Percentiles rank a stretch among this genome's conserved stretches.
Evolutionary conservation across 1,140 invertebrate species (phyloP).

Genomic region (Paraescarpia echinospica): DNA sequence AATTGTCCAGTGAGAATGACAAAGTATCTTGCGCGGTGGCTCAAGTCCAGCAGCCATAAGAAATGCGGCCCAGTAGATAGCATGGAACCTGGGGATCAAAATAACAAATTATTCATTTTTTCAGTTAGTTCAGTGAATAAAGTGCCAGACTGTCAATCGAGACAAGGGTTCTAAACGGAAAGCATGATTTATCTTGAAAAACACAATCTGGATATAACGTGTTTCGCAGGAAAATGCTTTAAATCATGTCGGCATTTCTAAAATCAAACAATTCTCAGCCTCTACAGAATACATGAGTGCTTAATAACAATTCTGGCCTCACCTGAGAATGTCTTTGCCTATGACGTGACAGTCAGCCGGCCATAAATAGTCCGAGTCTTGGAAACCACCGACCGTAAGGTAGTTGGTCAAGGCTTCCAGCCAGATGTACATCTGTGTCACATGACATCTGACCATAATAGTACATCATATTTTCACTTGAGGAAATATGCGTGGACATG

Average conservation of each 20-base stretch:
- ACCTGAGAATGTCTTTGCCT: slow-evolving; percentile 97
- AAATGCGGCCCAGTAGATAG: slow-evolving; percentile 99
- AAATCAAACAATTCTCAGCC: too few relatives aligned
- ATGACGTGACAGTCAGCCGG: slow-evolving; percentile 88
- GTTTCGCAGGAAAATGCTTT: too few relatives aligned
- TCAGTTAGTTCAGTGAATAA: too few relatives aligned
- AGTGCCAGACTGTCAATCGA: too few relatives aligned
- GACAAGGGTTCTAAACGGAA: too few relatives aligned
- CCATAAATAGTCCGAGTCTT: slow-evolving; percentile 68
- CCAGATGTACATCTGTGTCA: slow-evolving; percentile 88
- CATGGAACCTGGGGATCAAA: slow-evolving; percentile 77
- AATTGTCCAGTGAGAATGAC: slow-evolving; percentile 95
- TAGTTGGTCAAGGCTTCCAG: slow-evolving; percentile 96
- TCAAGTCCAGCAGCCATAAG: slow-evolving; percentile 83
- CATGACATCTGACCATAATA: neutral
- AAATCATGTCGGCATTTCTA: too few relatives aligned
- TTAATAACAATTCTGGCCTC: slow-evolving; percentile 40
- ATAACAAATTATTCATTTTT: too few relatives aligned
- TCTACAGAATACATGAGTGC: too few relatives aligned
- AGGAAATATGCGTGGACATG: too few relatives aligned
- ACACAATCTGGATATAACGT: too few relatives aligned
- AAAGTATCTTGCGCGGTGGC: slow-evolving; percentile 77
- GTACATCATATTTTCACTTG: neutral
- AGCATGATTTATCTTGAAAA: too few relatives aligned
- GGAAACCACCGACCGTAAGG: slow-evolving; percentile 83